A percentile compares a stretch with the other conserved stretches of the same genome.
These are phyloP conservation scores for Aphaenogaster ashmeadi DNA, from an alignment of 1,140 invertebrate species.

Conservation along the genomic window DNA sequence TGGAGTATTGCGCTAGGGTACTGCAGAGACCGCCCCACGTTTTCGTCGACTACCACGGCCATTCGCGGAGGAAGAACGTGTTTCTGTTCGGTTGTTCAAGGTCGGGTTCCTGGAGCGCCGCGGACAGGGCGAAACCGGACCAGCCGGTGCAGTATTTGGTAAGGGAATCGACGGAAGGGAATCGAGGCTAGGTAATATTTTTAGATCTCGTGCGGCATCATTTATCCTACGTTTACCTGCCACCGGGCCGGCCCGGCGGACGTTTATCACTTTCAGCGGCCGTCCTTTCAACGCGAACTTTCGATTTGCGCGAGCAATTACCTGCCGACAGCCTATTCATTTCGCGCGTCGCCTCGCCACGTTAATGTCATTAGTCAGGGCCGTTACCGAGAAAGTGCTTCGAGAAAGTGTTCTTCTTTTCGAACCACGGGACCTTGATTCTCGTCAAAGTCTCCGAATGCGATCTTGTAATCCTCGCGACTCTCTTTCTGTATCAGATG, in stretches of 20 bases:
- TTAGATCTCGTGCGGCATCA: slow-evolving; percentile 56
- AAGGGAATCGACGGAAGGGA: slow-evolving; percentile 73
- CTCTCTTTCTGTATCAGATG: slow-evolving; percentile 85
- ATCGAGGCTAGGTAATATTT: slow-evolving; percentile 63
- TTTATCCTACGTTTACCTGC: slow-evolving; percentile 31
- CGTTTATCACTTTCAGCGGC: slow-evolving; percentile 42
- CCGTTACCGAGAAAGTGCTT: not conserved
- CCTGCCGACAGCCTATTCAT: slow-evolving; percentile 13
- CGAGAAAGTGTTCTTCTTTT: not conserved
- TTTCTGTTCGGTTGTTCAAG: slow-evolving; percentile 96
- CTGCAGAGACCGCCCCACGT: slow-evolving; percentile 90
- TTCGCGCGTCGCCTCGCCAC: not conserved
- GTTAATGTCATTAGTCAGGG: not conserved
- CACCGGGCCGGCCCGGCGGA: not conserved
- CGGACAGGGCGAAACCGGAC: slow-evolving; percentile 88
- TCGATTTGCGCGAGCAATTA: slow-evolving; percentile 42
- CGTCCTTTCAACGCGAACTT: not conserved
- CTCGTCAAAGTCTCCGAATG: not conserved
- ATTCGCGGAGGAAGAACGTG: slow-evolving; percentile 95
- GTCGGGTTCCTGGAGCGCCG: slow-evolving; percentile 89
- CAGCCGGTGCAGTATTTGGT: slow-evolving; percentile 89
- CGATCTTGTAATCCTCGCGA: not conserved
- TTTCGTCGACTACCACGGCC: slow-evolving; percentile 97
- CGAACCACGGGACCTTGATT: not conserved
- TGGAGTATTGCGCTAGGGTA: slow-evolving; percentile 89